Conservation (phyloP, 2,797 vertebrate species). For the Sebastiscus albofasciatus region DNA sequence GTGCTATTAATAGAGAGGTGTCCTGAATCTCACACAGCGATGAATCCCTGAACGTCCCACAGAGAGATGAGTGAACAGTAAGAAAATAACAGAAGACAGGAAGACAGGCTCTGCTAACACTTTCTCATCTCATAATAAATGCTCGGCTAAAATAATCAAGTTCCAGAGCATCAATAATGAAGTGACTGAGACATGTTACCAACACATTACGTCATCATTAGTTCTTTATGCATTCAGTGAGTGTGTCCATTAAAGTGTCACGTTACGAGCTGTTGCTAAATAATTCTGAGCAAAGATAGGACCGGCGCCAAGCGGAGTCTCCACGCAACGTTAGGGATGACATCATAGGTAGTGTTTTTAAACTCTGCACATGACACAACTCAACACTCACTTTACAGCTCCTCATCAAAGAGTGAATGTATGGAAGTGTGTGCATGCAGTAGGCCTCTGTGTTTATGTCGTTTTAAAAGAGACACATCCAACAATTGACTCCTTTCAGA, state of each 20-base stretch:
- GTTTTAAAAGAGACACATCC: constrained; percentile 39
- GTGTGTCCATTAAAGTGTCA: constrained; percentile 59
- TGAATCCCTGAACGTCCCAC: constrained; percentile 60
- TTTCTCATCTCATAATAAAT: background rate
- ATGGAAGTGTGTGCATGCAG: background rate
- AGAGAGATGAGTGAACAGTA: constrained; percentile 34
- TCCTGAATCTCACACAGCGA: constrained; percentile 60
- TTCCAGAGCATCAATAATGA: background rate
- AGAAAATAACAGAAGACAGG: background rate
- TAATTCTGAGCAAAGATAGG: constrained; percentile 66
- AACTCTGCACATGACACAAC: constrained; percentile 1
- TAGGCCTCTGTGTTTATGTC: constrained; percentile 11
- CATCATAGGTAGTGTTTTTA: constrained; percentile 49
- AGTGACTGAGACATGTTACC: background rate
- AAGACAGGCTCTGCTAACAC: background rate
- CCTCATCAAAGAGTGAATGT: constrained; percentile 9
- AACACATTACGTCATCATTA: constrained; percentile 27
- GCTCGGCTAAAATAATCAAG: background rate
- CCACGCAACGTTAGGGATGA: constrained; percentile 42
- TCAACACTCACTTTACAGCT: background rate
- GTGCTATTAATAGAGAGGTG: constrained; percentile 71
- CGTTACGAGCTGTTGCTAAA: constrained; percentile 65
- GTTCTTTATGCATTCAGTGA: constrained; percentile 35
- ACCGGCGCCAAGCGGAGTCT: constrained; percentile 40
- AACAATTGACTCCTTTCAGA: background rate